Evolutionary conservation across 2,113 vertebrate species (phyloP), one percentile per base, ranked within the genome.

Genomic region (Clarias magur): DNA sequence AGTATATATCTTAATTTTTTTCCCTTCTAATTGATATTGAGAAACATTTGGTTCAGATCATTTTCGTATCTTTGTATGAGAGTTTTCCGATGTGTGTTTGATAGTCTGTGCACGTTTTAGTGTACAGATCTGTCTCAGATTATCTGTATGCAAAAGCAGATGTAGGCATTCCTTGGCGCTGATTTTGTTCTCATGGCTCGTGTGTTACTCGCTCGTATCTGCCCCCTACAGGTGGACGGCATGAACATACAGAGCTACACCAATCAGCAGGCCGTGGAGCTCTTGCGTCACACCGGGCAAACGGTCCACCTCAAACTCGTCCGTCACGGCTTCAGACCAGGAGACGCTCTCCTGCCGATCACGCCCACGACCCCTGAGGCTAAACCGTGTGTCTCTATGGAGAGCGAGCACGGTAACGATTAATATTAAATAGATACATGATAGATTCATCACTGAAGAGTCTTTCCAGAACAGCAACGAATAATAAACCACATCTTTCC

Each of bases 191-290:
- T 59, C 56, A 4, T 70, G 27, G 12, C 9, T 54, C 7, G 48
- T 57, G n/a, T 54, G 56, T 68, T 5, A 30, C 17, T 87, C 1
- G 54, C 84, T 54, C 38, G 67, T 70, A 30, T 56, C 70, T 88
- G 76, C 89, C 91, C 87, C 23, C 85, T 93, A 82, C 91, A 99
- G 98, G 98, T 99, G 54, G 97, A 99, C 65, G 95, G 97, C 25
- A 94, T 96, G 87, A 96, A 98, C 93, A 97, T 99, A 93, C 97
- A 97, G 90, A 97, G 96, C 82, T 98, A 96, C 94, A 98, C 96
- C 90, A 99, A 99, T 91, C 98, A 99, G 82, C 97, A 99, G 94
- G 98, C 98, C 11, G 98, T 99, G 89, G 98, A 99, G 0, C 95
- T 99, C 38, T 91, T 99, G 86, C 93, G 97, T 60, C 97, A 97